Evolutionary conservation across 2,113 vertebrate species (phyloP).

Genomic region (Ahaetulla prasina): DNA sequence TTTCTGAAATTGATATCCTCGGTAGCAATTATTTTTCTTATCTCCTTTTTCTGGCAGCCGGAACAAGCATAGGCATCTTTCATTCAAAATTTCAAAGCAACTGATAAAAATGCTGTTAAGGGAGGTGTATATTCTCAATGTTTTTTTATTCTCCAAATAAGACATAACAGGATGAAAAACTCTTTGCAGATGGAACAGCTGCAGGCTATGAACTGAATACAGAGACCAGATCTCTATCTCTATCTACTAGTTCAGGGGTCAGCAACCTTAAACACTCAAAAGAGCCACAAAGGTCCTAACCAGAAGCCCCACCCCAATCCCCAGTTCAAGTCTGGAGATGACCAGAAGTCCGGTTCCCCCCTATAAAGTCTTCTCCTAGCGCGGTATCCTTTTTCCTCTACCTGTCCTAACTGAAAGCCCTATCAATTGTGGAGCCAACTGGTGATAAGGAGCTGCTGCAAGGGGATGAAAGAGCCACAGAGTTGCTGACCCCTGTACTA

Average conservation of each 20-base stretch:
- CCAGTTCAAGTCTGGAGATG: no score
- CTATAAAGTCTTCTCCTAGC: no score
- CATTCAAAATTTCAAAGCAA: slow-evolving; percentile 8
- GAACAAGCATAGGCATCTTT: background rate
- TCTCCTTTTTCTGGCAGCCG: background rate
- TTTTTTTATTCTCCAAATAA: background rate
- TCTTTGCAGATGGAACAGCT: background rate
- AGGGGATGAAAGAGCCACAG: no score
- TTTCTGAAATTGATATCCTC: slow-evolving; percentile 19
- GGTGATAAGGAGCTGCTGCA: no score
- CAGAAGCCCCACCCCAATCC: no score
- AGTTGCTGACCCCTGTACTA: no score
- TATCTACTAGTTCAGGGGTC: slow-evolving; percentile 4
- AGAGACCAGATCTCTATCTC: slow-evolving; percentile 17
- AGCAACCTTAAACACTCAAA: no score
- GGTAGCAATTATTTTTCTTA: slow-evolving; percentile 5
- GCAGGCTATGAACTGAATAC: background rate
- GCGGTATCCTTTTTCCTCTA: no score
- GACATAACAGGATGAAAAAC: background rate
- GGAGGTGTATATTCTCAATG: background rate
- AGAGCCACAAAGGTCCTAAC: no score
- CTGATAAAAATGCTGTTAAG: background rate
- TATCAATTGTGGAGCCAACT: no score
- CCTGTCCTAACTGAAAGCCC: no score
- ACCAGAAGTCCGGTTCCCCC: no score